Conservation (phyloP, 2,113 vertebrate species). For the Podarcis cretensis region DNA sequence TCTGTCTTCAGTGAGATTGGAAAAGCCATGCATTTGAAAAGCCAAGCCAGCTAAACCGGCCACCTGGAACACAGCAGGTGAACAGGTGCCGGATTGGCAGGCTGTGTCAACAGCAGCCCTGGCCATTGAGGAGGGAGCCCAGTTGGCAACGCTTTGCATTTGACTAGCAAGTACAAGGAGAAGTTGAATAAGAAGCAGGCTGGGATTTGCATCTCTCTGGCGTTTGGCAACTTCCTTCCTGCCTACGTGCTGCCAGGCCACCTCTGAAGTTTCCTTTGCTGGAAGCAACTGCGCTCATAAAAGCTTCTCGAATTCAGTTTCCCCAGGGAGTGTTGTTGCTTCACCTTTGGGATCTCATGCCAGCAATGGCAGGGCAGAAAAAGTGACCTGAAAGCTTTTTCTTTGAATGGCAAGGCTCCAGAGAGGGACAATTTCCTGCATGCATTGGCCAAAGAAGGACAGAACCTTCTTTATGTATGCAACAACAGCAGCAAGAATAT, state of each 20-base stretch:
- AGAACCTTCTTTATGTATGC: no score
- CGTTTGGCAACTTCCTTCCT: constrained; percentile 25
- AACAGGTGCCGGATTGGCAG: no score
- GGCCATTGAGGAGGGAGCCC: no score
- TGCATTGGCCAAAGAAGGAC: no score
- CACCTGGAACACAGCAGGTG: no score
- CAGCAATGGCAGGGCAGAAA: accelerated
- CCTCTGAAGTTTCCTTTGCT: not conserved
- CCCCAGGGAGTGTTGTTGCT: not conserved
- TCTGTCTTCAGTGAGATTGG: no score
- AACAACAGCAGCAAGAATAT: no score
- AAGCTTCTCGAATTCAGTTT: not conserved
- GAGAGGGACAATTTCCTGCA: not conserved
- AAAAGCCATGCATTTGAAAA: no score
- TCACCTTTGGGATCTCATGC: not conserved
- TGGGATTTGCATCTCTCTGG: not conserved
- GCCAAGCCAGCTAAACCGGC: no score
- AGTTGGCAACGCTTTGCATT: no score
- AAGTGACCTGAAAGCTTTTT: not conserved
- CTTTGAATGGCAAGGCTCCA: not conserved
- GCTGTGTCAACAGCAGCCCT: no score
- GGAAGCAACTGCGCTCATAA: not conserved
- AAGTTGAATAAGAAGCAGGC: constrained; percentile 3
- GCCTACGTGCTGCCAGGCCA: constrained; percentile 25
- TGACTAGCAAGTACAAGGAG: no score